Conservation (phyloP, 1,140 invertebrate genomes). For the Drosophila seguyi region DNA sequence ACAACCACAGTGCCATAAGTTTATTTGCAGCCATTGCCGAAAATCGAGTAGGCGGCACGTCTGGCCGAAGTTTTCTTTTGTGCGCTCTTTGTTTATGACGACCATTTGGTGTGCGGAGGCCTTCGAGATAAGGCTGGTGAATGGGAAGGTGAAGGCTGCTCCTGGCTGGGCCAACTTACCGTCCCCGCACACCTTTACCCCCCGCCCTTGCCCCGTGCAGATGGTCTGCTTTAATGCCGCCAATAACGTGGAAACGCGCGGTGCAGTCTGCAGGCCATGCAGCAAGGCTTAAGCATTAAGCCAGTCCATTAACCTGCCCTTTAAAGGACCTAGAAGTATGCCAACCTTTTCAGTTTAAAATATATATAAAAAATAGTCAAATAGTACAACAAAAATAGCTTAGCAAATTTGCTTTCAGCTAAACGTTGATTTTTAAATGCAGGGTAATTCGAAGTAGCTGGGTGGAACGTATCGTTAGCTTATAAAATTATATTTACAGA, state of each 20-base stretch:
- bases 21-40: conserved; percentile 25
- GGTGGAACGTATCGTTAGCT: not conserved
- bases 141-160: conserved; percentile 55
- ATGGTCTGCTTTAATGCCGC: conserved; percentile 54
- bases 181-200: not conserved
- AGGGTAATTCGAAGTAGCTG: not conserved
- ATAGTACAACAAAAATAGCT: conserved; percentile 40
- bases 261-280: conserved; percentile 23
- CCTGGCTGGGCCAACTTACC: conserved; percentile 8
- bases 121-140: conserved; percentile 62
- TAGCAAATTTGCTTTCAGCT: conserved; percentile 62
- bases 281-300: conserved; percentile 53
- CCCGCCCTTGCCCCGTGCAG: conserved; percentile 12
- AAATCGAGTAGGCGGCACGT: conserved; percentile 61
- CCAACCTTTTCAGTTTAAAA: conserved; percentile 45
- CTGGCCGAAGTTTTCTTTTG: conserved; percentile 38
- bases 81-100: conserved; percentile 67
- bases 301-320: conserved; percentile 34
- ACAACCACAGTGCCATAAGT: conserved; percentile 41
- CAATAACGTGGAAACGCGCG: conserved; percentile 50
- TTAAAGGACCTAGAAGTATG: conserved; percentile 56
- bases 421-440: not conserved
- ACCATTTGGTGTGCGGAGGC: conserved; percentile 63
- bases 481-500: not conserved
- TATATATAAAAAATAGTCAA: conserved; percentile 20